Conservation (phyloP, 2,113 vertebrate genomes). For the Panurus biarmicus region DNA sequence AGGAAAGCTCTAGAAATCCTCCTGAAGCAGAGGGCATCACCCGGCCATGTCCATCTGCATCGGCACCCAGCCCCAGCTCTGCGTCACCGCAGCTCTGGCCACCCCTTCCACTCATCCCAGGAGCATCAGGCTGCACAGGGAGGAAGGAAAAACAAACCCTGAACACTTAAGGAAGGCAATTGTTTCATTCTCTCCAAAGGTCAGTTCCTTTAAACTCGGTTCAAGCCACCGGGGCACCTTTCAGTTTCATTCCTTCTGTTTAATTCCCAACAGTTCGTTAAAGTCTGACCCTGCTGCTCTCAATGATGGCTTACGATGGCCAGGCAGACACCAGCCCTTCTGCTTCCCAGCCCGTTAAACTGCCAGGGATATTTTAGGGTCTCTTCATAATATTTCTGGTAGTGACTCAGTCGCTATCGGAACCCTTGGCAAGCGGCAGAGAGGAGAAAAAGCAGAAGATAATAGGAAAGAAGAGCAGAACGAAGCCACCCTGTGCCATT, state of each 20-base stretch:
- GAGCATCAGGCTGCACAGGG: background rate
- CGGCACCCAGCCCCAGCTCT: background rate
- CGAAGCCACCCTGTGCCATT: constrained; percentile 14
- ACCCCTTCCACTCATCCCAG: background rate
- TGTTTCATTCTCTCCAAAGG: constrained; percentile 42
- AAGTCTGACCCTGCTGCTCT: constrained; percentile 64
- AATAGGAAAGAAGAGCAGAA: constrained; percentile 31
- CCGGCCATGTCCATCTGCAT: rapidly evolving
- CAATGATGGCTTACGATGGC: background rate
- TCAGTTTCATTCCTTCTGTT: constrained; percentile 35
- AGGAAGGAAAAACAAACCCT: background rate
- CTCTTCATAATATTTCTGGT: constrained; percentile 30
- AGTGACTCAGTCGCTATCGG: constrained; percentile 31
- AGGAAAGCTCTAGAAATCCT: background rate
- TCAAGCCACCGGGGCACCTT: constrained; percentile 6
- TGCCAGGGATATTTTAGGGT: constrained; percentile 53
- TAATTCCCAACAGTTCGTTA: constrained; percentile 71
- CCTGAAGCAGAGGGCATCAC: background rate
- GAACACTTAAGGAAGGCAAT: background rate
- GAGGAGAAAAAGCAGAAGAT: constrained; percentile 38
- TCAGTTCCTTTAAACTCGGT: constrained; percentile 27
- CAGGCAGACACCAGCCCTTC: constrained; percentile 24
- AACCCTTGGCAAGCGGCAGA: background rate
- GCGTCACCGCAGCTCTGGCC: rapidly evolving
- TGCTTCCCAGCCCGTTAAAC: constrained; percentile 51